phyloP scores from a whole-genome alignment of 2,888 invertebrate species.

The Atethmia centrago region DNA sequence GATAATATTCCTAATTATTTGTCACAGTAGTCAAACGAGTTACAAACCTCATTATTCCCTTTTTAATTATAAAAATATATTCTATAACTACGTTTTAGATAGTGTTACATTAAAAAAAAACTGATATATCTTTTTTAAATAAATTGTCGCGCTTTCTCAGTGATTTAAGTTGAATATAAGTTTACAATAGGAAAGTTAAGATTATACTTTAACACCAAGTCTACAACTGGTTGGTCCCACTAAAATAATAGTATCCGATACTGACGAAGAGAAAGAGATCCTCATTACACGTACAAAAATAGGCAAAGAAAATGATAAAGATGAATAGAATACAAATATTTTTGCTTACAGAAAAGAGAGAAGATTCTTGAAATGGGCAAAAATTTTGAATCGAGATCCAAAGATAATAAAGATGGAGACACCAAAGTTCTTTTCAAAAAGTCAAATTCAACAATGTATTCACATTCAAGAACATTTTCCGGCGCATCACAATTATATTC shows the following conservation, averaged over 20 bases:
- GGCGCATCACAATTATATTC: slow-evolving; percentile 72
- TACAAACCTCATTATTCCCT: background rate
- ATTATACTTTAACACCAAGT: background rate
- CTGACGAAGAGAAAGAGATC: slow-evolving; percentile 19
- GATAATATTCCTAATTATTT: background rate
- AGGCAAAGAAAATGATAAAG: slow-evolving; percentile 62
- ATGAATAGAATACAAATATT: slow-evolving; percentile 84
- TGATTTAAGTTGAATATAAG: background rate
- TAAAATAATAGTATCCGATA: background rate
- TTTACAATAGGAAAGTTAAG: background rate
- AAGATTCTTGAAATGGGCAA: slow-evolving; percentile 75
- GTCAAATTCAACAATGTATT: slow-evolving; percentile 73
- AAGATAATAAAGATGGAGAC: slow-evolving; percentile 61
- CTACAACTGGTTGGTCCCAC: background rate
- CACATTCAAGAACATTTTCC: slow-evolving; percentile 77
- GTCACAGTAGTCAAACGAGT: background rate
- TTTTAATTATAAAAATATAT: background rate
- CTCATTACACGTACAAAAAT: slow-evolving; percentile 16
- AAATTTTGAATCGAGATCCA: slow-evolving; percentile 55
- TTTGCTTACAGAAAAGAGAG: slow-evolving; percentile 82
- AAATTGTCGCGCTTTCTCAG: background rate
- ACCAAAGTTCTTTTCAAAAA: slow-evolving; percentile 79
- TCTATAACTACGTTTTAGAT: background rate
- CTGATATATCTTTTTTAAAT: background rate
- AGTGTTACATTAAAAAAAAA: background rate